Percentiles rank a stretch among this genome's conserved stretches.
These are phyloP conservation scores for Micrasema minimum DNA, from an alignment of 1,140 invertebrate genomes.

Conservation along the genomic window DNA sequence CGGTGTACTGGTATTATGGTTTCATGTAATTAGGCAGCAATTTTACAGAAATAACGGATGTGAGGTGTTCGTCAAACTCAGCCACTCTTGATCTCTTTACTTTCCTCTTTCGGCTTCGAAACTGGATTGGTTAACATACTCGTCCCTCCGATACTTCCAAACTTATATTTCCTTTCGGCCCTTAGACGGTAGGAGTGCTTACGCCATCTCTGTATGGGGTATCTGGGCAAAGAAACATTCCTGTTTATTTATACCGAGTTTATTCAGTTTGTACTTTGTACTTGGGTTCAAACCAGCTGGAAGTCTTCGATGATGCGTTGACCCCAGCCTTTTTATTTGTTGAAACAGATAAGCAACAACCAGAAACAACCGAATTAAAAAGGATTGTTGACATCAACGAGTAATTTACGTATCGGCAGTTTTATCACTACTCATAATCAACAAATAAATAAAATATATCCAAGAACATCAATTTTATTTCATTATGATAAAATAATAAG, in stretches of 20 bases:
- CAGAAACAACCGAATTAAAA: neutral
- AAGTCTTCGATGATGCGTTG: slow-evolving; percentile 9
- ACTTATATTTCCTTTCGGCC: neutral
- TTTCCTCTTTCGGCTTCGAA: neutral
- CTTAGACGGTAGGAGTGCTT: neutral
- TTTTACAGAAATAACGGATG: neutral
- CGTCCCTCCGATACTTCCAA: neutral
- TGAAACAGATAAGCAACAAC: neutral
- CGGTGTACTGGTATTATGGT: neutral
- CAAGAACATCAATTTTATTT: neutral
- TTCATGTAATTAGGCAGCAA: neutral
- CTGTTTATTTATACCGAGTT: slow-evolving; percentile 26
- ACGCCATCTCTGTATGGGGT: slow-evolving; percentile 3
- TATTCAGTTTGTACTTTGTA: slow-evolving; percentile 10
- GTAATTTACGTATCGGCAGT: neutral
- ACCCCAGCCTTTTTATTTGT: slow-evolving; percentile 5
- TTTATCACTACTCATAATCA: neutral
- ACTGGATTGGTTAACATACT: slow-evolving; percentile 5
- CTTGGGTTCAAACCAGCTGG: slow-evolving; percentile 5
- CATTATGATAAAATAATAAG: neutral
- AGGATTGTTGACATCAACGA: neutral
- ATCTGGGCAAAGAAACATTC: slow-evolving; percentile 6
- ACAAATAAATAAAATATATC: slow-evolving; percentile 7
- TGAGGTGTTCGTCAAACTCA: neutral
- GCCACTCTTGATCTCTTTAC: neutral